Base-by-base conservation (phyloP, 53 echinoderm and acorn worm genomes). In the Echinarachnius parma region DNA sequence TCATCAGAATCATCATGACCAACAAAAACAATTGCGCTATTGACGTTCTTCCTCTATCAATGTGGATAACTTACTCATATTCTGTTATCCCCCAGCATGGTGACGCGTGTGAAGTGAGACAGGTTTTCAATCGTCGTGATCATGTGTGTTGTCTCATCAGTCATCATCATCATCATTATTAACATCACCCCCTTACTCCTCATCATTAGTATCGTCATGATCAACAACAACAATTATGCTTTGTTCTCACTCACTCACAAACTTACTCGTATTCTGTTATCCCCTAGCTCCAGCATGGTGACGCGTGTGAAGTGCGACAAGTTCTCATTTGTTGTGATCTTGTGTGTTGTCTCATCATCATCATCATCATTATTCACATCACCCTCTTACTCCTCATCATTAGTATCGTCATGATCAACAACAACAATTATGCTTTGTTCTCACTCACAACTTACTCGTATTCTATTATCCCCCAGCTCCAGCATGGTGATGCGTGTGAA, bases 181-280 rank as follows among this genome's bases (percentile, higher is more conserved):
- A n/a, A n/a, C n/a, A n/a, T n/a, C n/a, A n/a, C n/a, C n/a, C n/a
- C n/a, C n/a, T n/a, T n/a, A n/a, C n/a, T n/a, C n/a, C n/a, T n/a
- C n/a, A n/a, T n/a, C n/a, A n/a, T n/a, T n/a, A n/a, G n/a, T n/a
- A n/a, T n/a, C n/a, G n/a, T n/a, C n/a, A n/a, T n/a, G n/a, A 39
- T 39, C 7, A 39, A 13, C 7, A 39, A 39, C 39, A 39, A 39
- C 13, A 39, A 39, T 39, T 39, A 39, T 39, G 39, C 7, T 39
- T 39, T 39, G 13, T 39, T 39, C 39, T 39, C 13, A 39, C 13
- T 39, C 7, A 39, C 7, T n/a, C n/a, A n/a, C 7, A 39, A 39
- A 70, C 89, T 71, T 65, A 96, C 96, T 85, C 85, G 82, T 53
- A 96, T 91, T 77, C 84, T 78, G 60, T 96, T 96, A 56, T 82